phyloP scores from a whole-genome alignment of 2,797 vertebrate genomes.

The Rhinatrema bivittatum region DNA sequence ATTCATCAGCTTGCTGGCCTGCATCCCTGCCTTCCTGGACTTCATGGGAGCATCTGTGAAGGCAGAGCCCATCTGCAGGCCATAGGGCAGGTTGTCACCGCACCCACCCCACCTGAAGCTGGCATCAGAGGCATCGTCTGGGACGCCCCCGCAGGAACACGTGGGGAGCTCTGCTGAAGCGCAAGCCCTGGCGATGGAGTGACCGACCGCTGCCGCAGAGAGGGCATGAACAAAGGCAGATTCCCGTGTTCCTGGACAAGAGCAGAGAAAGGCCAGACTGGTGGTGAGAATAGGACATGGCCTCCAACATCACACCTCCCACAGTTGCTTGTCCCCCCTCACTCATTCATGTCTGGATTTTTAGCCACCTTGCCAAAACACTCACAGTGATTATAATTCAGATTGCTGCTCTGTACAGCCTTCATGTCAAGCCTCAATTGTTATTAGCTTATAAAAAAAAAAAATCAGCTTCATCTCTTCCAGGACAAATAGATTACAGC shows the following conservation, averaged over 20 bases:
- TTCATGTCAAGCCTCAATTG: too few species aligned
- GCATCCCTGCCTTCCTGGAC: constrained; percentile 24
- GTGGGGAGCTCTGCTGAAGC: constrained; percentile 52
- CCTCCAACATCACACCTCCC: too few species aligned
- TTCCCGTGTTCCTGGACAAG: constrained; percentile 53
- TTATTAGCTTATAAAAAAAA: too few species aligned
- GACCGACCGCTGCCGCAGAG: constrained; percentile 46
- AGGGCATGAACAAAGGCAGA: constrained; percentile 59
- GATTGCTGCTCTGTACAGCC: too few species aligned
- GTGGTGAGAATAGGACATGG: too few species aligned
- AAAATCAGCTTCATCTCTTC: too few species aligned
- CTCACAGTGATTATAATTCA: too few species aligned
- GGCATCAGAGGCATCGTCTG: constrained; percentile 40
- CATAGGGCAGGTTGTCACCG: constrained; percentile 59
- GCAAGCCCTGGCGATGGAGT: constrained; percentile 54
- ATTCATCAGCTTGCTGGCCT: constrained; percentile 43
- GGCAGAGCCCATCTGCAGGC: constrained; percentile 60
- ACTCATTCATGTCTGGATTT: too few species aligned
- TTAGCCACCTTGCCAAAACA: too few species aligned
- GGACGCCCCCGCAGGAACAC: constrained; percentile 53
- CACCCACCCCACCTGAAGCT: constrained; percentile 65
- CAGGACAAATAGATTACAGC: too few species aligned
- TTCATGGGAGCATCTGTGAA: constrained; percentile 55
- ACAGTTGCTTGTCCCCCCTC: too few species aligned
- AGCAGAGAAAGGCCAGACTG: neutral